Percentiles rank a stretch among this genome's conserved stretches.
phyloP scores from a whole-genome alignment of 2,888 invertebrate species.

The Sesamia inferens region DNA sequence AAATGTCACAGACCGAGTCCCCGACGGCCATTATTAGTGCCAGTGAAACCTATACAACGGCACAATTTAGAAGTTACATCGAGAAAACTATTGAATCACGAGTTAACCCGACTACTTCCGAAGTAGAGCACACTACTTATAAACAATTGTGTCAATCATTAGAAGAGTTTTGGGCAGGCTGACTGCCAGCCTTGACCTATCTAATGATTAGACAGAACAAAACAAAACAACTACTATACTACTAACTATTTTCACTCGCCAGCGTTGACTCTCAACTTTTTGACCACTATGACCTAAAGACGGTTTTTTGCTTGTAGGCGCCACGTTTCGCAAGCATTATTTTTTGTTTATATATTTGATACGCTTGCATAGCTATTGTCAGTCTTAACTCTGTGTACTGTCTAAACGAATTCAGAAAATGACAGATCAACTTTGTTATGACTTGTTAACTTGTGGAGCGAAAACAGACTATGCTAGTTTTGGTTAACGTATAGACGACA shows the following conservation, averaged over 20 bases:
- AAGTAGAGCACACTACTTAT: background rate
- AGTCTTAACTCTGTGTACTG: too few species aligned
- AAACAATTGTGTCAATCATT: background rate
- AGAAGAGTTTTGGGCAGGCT: background rate
- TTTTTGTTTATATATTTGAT: too few species aligned
- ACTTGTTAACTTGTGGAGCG: too few species aligned
- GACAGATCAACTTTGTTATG: too few species aligned
- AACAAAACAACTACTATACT: background rate
- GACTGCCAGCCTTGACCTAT: too few species aligned
- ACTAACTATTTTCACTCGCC: background rate
- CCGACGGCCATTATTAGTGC: slow-evolving; percentile 60
- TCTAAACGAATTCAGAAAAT: too few species aligned
- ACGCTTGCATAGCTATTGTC: too few species aligned
- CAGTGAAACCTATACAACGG: slow-evolving; percentile 50
- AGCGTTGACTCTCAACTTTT: background rate
- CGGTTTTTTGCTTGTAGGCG: background rate
- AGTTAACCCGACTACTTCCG: background rate
- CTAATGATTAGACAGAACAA: background rate
- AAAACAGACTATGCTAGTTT: too few species aligned
- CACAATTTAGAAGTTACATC: slow-evolving; percentile 5
- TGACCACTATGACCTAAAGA: background rate
- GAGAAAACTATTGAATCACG: background rate
- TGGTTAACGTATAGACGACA: too few species aligned
- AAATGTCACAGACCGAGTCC: slow-evolving; percentile 65
- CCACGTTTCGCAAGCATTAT: too few species aligned